Conservation (phyloP, 2,797 vertebrate genomes). For the Malurus leucopterus region DNA sequence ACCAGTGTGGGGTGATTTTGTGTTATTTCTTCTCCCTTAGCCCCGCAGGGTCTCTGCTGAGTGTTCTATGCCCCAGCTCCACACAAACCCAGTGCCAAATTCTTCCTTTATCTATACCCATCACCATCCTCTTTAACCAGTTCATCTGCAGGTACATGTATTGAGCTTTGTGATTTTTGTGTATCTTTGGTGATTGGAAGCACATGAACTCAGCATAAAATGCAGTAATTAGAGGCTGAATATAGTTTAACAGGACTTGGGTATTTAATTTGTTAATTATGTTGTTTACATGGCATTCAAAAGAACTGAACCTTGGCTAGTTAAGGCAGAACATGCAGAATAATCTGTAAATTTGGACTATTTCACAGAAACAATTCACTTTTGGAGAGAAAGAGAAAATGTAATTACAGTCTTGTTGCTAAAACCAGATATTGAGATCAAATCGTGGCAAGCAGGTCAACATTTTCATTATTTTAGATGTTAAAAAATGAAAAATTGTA, state of each 20-base stretch:
- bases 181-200: not conserved
- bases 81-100: not conserved
- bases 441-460: not conserved
- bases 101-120: rapidly evolving
- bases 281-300: not conserved
- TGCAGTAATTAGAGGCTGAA: not conserved
- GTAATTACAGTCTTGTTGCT: not conserved
- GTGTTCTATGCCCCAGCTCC: not conserved
- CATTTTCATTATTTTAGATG: not conserved
- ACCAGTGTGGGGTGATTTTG: not conserved
- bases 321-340: not conserved
- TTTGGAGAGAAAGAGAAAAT: not conserved
- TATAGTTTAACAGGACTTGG: not conserved
- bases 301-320: not conserved
- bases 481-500: not conserved
- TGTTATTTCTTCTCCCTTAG: not conserved
- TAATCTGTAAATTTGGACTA: not conserved
- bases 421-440: not conserved
- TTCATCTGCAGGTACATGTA: not conserved
- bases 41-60: not conserved
- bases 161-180: not conserved
- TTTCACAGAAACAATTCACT: not conserved
- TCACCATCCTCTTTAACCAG: not conserved
- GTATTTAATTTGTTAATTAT: not conserved
- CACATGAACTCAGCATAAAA: not conserved